A percentile compares a stretch with the other conserved stretches of the same genome.
These are phyloP conservation scores for Sapayoa aenigma DNA, from an alignment of 2,113 vertebrate species.

Conservation along the genomic window DNA sequence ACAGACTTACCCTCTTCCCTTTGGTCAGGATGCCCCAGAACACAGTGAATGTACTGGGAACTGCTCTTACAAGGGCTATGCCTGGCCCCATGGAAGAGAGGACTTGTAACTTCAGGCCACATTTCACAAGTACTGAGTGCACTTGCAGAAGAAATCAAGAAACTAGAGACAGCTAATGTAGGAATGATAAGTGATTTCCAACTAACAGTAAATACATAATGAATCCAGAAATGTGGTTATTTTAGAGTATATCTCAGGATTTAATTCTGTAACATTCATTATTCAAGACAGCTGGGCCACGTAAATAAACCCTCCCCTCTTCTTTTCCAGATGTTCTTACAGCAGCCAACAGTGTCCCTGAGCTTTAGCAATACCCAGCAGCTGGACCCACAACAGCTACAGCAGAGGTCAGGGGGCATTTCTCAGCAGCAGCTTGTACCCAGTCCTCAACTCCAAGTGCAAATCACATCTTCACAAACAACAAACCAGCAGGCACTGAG, in stretches of 20 bases:
- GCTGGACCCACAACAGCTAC: constrained; percentile 59
- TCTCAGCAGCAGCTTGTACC: constrained; percentile 66
- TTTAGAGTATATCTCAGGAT: not conserved
- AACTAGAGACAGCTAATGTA: not conserved
- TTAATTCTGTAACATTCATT: not conserved
- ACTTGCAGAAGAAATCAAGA: not conserved
- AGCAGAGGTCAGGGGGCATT: constrained; percentile 43
- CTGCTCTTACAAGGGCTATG: not conserved
- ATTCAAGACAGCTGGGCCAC: not conserved
- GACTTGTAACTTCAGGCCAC: not conserved
- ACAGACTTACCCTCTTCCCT: not conserved
- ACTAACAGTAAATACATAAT: not conserved
- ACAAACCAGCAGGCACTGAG: constrained; percentile 67
- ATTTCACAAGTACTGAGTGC: not conserved
- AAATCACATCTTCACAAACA: constrained; percentile 60
- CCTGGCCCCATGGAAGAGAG: not conserved
- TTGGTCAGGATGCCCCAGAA: not conserved
- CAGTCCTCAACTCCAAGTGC: constrained; percentile 65
- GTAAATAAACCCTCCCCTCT: not conserved
- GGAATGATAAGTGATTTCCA: not conserved
- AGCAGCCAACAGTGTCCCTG: constrained; percentile 69
- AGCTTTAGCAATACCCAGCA: constrained; percentile 68
- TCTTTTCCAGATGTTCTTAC: constrained; percentile 74
- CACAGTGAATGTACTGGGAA: not conserved
- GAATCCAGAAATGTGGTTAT: not conserved